Base-by-base conservation (phyloP, 2,888 invertebrate genomes). In the Cephus spinipes region DNA sequence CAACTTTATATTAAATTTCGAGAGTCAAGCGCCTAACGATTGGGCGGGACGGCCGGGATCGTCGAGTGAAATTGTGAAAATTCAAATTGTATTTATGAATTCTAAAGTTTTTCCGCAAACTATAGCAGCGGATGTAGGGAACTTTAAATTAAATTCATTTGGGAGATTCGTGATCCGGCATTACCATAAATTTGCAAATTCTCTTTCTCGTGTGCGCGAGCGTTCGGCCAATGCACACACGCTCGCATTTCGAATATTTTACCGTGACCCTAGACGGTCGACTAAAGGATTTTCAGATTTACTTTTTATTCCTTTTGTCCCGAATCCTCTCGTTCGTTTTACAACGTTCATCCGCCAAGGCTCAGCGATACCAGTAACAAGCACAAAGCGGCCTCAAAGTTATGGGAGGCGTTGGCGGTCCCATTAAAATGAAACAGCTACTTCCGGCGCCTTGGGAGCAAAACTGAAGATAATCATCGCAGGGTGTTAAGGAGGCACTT, bases 121-220 rank as follows among this genome's bases (percentile, higher is more conserved):
- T 84, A 81, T 75, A 69, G 69, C 69, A 12, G 69, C 34, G 75
- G 83, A 82, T 83, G 86, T 86, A 85, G 85, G 84, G 87, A 88
- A 88, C 86, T 88, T 88, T 87, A 88, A 88, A 88, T 88, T 87
- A 88, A 88, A 88, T 88, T 88, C 88, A 88, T 88, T 88, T 87
- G 86, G 82, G 85, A 83, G 87, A 88, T 86, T 86, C 86, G 87
- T 87, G 88, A 88, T 88, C 87, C 85, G 81, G 81, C 79, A 88
- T 88, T 88, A 88, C 86, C 88, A 88, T 88, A 88, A 88, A 88
- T 88, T 88, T 88, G 88, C 88, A 88, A 88, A 85, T 84, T 83
- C 80, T 84, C 40, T 15, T 40, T 40, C 40, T 15, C 40, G 15
- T 15, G 40, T 40, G 40, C 40, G 40, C 40, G 40, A 40, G 6